Evolutionary conservation across 2,797 vertebrate genomes (phyloP).

Genomic region (Hipposideros larvatus): DNA sequence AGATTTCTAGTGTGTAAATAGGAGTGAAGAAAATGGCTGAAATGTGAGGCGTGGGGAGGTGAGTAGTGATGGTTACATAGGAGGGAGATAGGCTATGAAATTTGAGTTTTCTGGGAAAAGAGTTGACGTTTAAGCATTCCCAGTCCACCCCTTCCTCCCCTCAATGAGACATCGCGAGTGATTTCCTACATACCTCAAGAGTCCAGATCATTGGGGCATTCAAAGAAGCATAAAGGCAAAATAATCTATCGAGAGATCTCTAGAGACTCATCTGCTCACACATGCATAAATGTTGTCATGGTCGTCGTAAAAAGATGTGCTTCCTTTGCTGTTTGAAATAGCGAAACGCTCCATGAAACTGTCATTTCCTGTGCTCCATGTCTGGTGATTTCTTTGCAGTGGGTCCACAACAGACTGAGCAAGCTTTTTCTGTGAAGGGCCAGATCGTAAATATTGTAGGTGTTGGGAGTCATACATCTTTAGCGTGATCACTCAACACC

Average conservation of each 20-base stretch:
- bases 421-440: neutral
- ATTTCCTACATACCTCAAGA: neutral
- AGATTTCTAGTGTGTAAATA: neutral
- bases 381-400: neutral
- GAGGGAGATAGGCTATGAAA: neutral
- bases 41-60: neutral
- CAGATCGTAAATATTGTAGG: neutral
- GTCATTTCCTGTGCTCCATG: neutral
- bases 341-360: neutral
- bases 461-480: neutral
- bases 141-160: neutral
- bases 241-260: neutral
- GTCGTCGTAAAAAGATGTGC: constrained; percentile 4
- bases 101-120: constrained; percentile 33
- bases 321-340: constrained; percentile 48
- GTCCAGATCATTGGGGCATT: neutral
- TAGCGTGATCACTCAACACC: neutral
- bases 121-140: constrained; percentile 22
- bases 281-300: neutral
- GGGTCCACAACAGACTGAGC: neutral
- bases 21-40: constrained; percentile 1
- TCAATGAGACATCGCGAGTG: neutral
- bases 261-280: neutral
- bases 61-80: neutral
- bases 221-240: neutral